Evolutionary conservation across 2,113 vertebrate genomes (phyloP).

Genomic region (Anser brachyrhynchus): DNA sequence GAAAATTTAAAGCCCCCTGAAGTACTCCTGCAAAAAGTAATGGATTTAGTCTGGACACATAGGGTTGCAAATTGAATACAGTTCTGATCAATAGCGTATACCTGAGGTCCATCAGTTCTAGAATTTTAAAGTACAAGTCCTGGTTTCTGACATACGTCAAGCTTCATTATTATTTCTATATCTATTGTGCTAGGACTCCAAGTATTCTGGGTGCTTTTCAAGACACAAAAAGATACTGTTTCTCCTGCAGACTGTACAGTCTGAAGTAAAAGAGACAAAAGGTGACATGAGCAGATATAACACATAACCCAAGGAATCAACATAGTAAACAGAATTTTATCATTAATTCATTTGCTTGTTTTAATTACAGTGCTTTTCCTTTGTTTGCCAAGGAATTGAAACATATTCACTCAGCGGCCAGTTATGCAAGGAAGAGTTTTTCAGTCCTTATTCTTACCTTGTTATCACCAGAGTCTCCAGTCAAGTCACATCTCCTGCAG

Average conservation of each 20-base stretch:
- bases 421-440: neutral
- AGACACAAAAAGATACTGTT: neutral
- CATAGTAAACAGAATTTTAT: neutral
- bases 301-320: neutral
- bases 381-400: neutral
- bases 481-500: neutral
- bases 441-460: neutral
- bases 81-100: neutral
- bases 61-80: neutral
- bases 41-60: neutral
- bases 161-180: neutral
- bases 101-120: neutral
- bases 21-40: neutral
- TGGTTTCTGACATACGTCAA: neutral
- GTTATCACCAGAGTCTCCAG: neutral
- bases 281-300: neutral
- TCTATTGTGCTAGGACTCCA: neutral
- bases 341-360: neutral
- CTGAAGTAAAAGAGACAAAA: neutral
- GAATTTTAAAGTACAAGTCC: neutral
- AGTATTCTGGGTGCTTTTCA: neutral
- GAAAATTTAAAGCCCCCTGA: slow-evolving; percentile 17
- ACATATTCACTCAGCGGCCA: neutral
- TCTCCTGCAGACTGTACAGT: neutral
- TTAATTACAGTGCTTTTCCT: neutral